phyloP scores from a whole-genome alignment of 2,797 vertebrate genomes.

The Coreius guichenoti region DNA sequence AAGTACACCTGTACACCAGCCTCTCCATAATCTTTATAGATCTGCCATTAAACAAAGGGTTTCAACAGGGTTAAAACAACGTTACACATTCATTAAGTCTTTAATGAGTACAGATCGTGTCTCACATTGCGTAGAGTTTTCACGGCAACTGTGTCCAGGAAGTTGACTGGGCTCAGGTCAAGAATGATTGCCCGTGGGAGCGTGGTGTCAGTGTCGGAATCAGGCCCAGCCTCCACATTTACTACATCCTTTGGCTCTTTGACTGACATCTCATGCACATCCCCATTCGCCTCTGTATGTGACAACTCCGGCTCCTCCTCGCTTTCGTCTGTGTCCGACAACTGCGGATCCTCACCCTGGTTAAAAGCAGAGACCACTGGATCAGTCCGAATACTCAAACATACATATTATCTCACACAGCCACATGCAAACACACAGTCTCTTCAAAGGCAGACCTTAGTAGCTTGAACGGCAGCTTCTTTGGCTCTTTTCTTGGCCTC shows the following conservation, averaged over 20 bases:
- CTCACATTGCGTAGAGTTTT: slow-evolving; percentile 88
- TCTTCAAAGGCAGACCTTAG: slow-evolving; percentile 3
- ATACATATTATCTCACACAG: not conserved
- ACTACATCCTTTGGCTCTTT: slow-evolving; percentile 48
- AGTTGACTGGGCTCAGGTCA: slow-evolving; percentile 88
- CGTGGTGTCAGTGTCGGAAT: slow-evolving; percentile 50
- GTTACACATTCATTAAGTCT: not conserved
- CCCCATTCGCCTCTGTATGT: slow-evolving; percentile 30
- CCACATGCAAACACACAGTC: not conserved
- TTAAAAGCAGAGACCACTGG: slow-evolving; percentile 11
- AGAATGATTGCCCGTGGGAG: slow-evolving; percentile 83
- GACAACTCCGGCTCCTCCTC: slow-evolving; percentile 36
- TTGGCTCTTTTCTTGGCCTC: slow-evolving; percentile 66
- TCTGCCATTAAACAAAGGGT: slow-evolving; percentile 75
- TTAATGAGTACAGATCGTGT: not conserved
- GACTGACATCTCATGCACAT: slow-evolving; percentile 47
- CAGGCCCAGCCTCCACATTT: slow-evolving; percentile 60
- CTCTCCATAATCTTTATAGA: slow-evolving; percentile 86
- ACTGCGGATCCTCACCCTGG: slow-evolving; percentile 53
- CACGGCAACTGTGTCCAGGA: slow-evolving; percentile 90
- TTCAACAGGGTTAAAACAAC: not conserved
- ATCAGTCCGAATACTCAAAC: not conserved
- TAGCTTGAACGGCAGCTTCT: slow-evolving; percentile 45
- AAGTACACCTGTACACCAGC: slow-evolving; percentile 87
- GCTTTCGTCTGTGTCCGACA: not conserved